phyloP scores from a whole-genome alignment of 2,797 vertebrate genomes.

The Gymnodraco acuticeps region DNA sequence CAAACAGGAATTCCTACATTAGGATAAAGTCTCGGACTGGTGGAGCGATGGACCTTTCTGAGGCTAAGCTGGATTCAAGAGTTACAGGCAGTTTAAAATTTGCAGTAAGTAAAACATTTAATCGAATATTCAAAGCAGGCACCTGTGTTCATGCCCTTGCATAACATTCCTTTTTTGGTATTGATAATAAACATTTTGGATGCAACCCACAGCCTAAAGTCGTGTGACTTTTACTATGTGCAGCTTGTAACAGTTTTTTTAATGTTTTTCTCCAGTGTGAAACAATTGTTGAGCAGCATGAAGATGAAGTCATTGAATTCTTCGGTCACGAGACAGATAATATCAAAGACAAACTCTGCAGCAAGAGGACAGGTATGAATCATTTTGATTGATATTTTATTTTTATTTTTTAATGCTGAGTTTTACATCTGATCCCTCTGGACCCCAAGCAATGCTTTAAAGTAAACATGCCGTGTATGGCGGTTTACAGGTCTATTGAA shows the following conservation, averaged over 20 bases:
- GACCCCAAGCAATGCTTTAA: too few species aligned
- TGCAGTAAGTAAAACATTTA: conserved; percentile 82
- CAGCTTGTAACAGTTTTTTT: neutral
- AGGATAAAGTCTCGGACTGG: conserved; percentile 88
- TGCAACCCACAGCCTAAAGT: neutral
- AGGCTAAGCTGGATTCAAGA: conserved; percentile 89
- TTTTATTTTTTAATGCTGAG: neutral
- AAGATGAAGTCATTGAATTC: conserved; percentile 96
- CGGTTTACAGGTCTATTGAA: neutral
- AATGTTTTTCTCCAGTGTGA: conserved; percentile 88
- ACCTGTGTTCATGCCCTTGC: neutral
- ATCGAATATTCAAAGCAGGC: neutral
- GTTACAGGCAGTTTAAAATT: conserved; percentile 91
- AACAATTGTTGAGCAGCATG: conserved; percentile 93
- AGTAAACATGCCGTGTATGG: too few species aligned
- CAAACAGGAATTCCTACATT: conserved; percentile 89
- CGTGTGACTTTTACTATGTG: neutral
- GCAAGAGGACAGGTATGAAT: conserved; percentile 91
- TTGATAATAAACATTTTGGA: neutral
- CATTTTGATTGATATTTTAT: neutral
- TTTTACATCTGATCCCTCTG: neutral
- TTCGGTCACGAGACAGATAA: conserved; percentile 93
- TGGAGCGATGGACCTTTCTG: conserved; percentile 87
- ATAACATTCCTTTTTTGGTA: neutral
- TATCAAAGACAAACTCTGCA: conserved; percentile 96